Base-by-base conservation (phyloP, 1,140 invertebrate species). In the Temnothorax nylanderi region DNA sequence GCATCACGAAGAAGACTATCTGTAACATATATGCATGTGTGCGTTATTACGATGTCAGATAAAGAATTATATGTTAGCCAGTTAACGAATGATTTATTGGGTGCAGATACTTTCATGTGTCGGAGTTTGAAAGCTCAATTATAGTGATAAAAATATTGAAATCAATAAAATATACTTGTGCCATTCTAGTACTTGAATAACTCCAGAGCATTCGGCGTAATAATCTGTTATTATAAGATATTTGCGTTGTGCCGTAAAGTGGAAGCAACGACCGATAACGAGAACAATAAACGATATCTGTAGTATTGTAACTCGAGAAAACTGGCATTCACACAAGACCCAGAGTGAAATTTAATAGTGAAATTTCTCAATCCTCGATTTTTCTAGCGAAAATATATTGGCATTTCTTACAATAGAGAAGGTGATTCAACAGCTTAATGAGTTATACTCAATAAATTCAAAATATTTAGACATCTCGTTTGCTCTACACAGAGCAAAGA, bases 261-360 rank as follows among this genome's bases (percentile, higher is more conserved):
- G n/a, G 62, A 65, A 81, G 75, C 75, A 86, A 49, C 13, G 26
- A 69, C 75, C 75, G 75, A 80, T 80, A 80, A 69, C 84, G 47
- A 67, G 41, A 81, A 81, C 16, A 78, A 37, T 86, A 86, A 67
- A 86, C 13, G 75, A 58, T 86, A 64, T 51, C 47, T n/a, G 32
- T 47, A 64, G 65, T 64, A 54, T 32, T 32, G 26, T 41, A 56
- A 67, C 41, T 41, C 34, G 60, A 75, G n/a, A 47, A 26, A 26
- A 26, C 26, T 21, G 32, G 21, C 51, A 60, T 26, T 60, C 8
- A n/a, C n/a, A n/a, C n/a, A 11, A 76, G 21, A 75, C 6, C 13
- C 18, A 13, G 34, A 65, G 62, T 80, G 26, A 78, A 65, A 86
- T 81, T 69, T 56, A 67, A 67, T 58, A 56, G 21, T 67, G n/a